phyloP scores from a whole-genome alignment of 2,797 vertebrate species.

The Atherinosoma microstoma region DNA sequence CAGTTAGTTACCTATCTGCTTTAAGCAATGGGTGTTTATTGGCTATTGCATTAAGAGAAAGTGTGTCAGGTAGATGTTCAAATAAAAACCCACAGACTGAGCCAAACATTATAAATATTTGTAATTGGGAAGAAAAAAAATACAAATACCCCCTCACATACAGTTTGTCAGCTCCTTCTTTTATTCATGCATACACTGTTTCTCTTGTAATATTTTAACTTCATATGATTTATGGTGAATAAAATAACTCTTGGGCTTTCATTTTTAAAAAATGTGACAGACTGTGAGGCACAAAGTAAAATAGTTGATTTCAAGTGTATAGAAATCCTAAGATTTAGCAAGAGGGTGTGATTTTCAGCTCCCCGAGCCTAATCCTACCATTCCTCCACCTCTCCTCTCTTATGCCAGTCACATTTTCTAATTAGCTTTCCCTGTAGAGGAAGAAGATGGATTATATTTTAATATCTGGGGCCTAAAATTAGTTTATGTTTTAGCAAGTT shows the following conservation, averaged over 20 bases:
- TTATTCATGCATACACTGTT: not conserved
- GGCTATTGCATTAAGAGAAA: slow-evolving; percentile 70
- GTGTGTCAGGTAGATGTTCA: slow-evolving; percentile 48
- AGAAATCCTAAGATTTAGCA: slow-evolving; percentile 79
- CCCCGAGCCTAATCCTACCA: slow-evolving; percentile 80
- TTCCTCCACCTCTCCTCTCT: slow-evolving; percentile 84
- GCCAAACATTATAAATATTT: slow-evolving; percentile 53
- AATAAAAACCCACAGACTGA: slow-evolving; percentile 62
- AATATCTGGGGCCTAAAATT: slow-evolving; percentile 92
- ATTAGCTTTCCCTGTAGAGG: slow-evolving; percentile 88
- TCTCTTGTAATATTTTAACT: slow-evolving; percentile 1
- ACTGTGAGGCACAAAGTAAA: slow-evolving; percentile 71
- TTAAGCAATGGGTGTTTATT: slow-evolving; percentile 77
- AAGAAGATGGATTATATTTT: slow-evolving; percentile 96
- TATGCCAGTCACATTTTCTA: slow-evolving; percentile 90
- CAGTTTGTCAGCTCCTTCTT: slow-evolving; percentile 6
- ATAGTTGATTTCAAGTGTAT: slow-evolving; percentile 76
- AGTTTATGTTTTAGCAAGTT: slow-evolving; percentile 96
- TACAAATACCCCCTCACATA: slow-evolving; percentile 15
- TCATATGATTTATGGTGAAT: slow-evolving; percentile 10
- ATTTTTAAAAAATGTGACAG: slow-evolving; percentile 80
- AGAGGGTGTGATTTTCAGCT: slow-evolving; percentile 75
- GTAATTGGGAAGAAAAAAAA: slow-evolving; percentile 8
- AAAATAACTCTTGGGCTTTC: slow-evolving; percentile 33
- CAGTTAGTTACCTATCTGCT: slow-evolving; percentile 74